Evolutionary conservation across 2,888 invertebrate genomes (phyloP).

Genomic region (Sussaba pulchella): DNA sequence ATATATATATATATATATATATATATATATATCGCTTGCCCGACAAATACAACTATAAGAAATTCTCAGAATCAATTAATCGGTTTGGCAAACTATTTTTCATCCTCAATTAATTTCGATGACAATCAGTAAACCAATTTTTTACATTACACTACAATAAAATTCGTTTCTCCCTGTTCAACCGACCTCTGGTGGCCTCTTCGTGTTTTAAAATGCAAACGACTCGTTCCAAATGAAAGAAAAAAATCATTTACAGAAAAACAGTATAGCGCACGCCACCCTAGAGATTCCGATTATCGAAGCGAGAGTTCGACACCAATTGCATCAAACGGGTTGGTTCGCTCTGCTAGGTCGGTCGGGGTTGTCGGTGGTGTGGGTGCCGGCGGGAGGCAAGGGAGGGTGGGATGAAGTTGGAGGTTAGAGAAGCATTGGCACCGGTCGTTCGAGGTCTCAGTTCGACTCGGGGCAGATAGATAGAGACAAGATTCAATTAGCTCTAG

Average conservation of each 20-base stretch:
- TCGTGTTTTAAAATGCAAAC: not conserved
- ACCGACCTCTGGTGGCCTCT: not conserved
- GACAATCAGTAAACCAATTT: no score
- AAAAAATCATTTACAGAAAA: not conserved
- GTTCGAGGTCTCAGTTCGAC: constrained; percentile 78
- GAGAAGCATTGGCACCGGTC: constrained; percentile 73
- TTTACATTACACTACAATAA: no score
- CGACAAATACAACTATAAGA: no score
- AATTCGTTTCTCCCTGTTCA: no score
- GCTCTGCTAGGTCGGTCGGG: not conserved
- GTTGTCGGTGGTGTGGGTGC: constrained; percentile 7
- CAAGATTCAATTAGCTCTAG: constrained; percentile 83
- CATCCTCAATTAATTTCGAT: no score
- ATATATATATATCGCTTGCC: no score
- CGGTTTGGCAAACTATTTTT: no score
- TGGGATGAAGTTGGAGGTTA: constrained; percentile 63
- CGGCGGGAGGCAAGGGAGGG: constrained; percentile 38
- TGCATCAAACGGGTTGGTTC: constrained; percentile 12
- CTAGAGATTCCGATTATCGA: constrained; percentile 15
- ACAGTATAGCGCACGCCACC: not conserved
- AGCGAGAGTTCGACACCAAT: constrained; percentile 21
- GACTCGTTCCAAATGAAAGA: not conserved
- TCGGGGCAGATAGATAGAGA: constrained; percentile 82
- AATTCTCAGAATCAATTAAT: no score
- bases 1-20: no score